These are phyloP conservation scores for Epinephelus lanceolatus DNA, from an alignment of 2,113 vertebrate species.

Conservation along the genomic window DNA sequence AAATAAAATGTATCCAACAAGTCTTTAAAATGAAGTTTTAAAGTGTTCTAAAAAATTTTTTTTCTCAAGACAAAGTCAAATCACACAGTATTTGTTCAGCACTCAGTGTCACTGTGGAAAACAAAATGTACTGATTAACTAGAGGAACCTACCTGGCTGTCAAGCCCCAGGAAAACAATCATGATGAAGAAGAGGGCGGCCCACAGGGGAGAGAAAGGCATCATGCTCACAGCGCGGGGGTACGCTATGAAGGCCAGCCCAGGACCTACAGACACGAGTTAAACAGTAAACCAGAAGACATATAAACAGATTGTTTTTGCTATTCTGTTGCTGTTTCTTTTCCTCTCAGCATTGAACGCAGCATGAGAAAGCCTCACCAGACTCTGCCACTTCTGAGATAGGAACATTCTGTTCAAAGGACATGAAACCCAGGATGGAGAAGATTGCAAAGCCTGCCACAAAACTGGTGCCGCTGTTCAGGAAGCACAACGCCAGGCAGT, in stretches of 20 bases:
- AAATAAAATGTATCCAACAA: background rate
- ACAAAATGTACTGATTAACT: background rate
- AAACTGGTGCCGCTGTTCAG: slow-evolving; percentile 97
- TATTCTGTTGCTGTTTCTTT: background rate
- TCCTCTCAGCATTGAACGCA: background rate
- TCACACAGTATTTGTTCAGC: background rate
- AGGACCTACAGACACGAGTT: slow-evolving; percentile 85
- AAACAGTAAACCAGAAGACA: background rate
- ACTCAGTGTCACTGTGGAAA: background rate
- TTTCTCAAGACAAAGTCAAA: background rate
- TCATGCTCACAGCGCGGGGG: slow-evolving; percentile 95
- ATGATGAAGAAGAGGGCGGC: slow-evolving; percentile 95
- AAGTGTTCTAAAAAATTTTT: background rate
- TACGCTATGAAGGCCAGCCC: slow-evolving; percentile 98
- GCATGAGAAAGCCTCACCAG: slow-evolving; percentile 85
- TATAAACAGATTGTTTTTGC: background rate
- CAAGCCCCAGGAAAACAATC: slow-evolving; percentile 94
- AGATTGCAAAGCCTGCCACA: slow-evolving; percentile 95
- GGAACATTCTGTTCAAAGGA: slow-evolving; percentile 93
- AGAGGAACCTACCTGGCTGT: slow-evolving; percentile 77
- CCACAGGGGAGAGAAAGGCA: slow-evolving; percentile 96
- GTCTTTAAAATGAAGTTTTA: background rate
- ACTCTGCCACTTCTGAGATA: slow-evolving; percentile 94
- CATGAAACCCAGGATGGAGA: slow-evolving; percentile 98
- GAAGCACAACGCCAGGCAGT: slow-evolving; percentile 92